Evolutionary conservation across 2,113 vertebrate species (phyloP).

Genomic region (Tachycineta bicolor): DNA sequence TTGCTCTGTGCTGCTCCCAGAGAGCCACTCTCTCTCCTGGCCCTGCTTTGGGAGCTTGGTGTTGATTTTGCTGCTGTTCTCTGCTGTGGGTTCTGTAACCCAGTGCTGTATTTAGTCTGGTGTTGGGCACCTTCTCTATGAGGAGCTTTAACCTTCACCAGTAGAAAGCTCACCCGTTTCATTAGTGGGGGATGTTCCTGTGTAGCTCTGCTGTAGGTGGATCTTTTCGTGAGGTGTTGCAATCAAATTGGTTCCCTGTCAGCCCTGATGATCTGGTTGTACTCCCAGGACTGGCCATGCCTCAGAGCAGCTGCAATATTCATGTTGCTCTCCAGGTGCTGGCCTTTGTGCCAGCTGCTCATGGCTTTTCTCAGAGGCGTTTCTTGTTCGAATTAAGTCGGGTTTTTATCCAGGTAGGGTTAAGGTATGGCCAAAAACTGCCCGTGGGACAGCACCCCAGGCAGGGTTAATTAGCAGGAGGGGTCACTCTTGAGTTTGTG

Average conservation of each 20-base stretch:
- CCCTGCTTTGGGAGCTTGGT: background rate
- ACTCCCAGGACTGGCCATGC: background rate
- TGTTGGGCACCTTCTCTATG: background rate
- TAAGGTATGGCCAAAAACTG: background rate
- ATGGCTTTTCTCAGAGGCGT: background rate
- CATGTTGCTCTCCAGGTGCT: background rate
- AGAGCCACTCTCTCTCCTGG: background rate
- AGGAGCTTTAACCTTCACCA: accelerated
- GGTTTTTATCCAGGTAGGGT: background rate
- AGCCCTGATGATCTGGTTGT: background rate
- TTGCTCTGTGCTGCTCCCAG: background rate
- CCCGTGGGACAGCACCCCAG: background rate
- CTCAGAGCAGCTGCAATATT: background rate
- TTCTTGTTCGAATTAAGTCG: background rate
- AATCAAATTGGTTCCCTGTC: background rate
- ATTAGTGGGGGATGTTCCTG: background rate
- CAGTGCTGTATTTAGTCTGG: background rate
- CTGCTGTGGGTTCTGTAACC: accelerated
- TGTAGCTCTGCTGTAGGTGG: background rate
- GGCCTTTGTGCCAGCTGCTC: background rate
- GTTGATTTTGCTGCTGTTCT: background rate
- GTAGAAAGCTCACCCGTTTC: accelerated
- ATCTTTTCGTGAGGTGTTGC: background rate
- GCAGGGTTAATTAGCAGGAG: background rate
- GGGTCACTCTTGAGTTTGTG: conserved; percentile 24